These are phyloP conservation scores for Atta texana DNA, from an alignment of 1,140 invertebrate species.

Conservation along the genomic window DNA sequence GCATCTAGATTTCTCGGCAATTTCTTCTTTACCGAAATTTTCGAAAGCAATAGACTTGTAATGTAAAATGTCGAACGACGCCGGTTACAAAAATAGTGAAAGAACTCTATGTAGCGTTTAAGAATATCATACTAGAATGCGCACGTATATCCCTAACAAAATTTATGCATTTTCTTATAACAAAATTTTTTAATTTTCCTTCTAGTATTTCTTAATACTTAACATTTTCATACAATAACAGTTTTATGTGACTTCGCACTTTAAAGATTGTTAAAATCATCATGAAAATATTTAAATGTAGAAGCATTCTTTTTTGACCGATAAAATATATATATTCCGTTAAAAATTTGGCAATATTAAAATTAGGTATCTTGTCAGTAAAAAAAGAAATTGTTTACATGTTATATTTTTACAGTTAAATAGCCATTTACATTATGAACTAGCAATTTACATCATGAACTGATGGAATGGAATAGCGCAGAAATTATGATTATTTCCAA, in stretches of 20 bases:
- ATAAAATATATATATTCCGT: background rate
- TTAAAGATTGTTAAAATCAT: background rate
- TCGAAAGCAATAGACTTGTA: background rate
- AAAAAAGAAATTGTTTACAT: background rate
- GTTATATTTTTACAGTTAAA: background rate
- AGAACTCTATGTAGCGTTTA: background rate
- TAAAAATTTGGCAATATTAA: background rate
- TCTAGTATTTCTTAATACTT: background rate
- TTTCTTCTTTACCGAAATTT: background rate
- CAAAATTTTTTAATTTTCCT: background rate
- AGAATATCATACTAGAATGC: background rate
- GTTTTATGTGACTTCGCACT: background rate
- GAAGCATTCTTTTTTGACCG: background rate
- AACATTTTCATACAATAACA: background rate
- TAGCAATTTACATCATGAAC: background rate
- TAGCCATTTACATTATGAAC: too few relatives aligned
- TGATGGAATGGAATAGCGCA: too few relatives aligned
- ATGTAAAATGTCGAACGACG: background rate
- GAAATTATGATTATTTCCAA: background rate
- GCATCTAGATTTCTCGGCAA: background rate
- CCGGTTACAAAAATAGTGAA: background rate
- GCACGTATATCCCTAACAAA: background rate
- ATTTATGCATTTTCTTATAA: background rate
- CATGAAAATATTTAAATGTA: background rate
- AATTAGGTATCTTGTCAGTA: background rate